Evolutionary conservation across 2,113 vertebrate genomes (phyloP), one percentile per base, ranked within the genome.

Genomic region (Salvelinus alpinus): DNA sequence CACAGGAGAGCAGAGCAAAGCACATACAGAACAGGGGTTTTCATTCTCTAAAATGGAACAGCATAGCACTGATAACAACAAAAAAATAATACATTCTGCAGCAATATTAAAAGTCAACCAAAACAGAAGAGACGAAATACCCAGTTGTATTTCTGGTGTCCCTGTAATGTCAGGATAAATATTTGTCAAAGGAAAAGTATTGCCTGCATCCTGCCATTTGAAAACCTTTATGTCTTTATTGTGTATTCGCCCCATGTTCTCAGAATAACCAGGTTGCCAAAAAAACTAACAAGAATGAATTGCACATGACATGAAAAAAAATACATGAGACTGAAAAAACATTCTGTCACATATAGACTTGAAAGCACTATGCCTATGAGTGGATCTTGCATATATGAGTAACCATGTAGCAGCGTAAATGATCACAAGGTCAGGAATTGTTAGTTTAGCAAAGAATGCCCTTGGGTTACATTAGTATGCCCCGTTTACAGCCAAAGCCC

Each of bases 11-110:
- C 38, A 44, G 38, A 44, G 38, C 38, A 11, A 25, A 44, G 38
- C 38, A 44, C 38, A 44, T 44, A 44, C 38, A 44, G 9, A 44
- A 44, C 9, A 54, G 14, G 51, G 14, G 51, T 14, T 54, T 44
- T 54, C 16, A 18, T 54, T 54, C 16, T 54, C 51, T 54, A 54
- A 18, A 54, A 54, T 54, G 51, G 51, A 54, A 54, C 51, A 54
- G 51, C 51, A 54, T 18, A 54, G 4, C 14, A 18, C 51, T 54
- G 51, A 54, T 54, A 54, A 67, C 22, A 62, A 47, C 16, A 14
- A 34, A 8, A 14, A 48, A 8, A 70, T 94, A 8, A 70, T 94
- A 70, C 29, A 54, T 16, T 54, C 51, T 54, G 5, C 20, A 60
- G 29, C 54, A 64, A 44, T 59, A n/a, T 16, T 62, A 12, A 13